Evolutionary conservation across 2,888 invertebrate genomes (phyloP).

Genomic region (Drosophila demipolita): DNA sequence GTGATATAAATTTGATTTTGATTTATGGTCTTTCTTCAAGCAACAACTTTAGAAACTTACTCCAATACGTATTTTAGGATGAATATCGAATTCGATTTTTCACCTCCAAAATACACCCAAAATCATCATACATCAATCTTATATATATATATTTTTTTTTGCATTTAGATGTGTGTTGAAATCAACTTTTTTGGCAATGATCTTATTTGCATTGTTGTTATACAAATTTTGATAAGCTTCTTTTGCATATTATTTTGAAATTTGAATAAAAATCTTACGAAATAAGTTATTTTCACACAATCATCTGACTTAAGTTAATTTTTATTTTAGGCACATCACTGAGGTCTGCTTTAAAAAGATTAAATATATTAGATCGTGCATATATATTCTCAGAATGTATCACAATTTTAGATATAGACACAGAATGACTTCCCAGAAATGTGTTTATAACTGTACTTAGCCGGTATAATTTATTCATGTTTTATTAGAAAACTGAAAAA

Average conservation of each 20-base stretch:
- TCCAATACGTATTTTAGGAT: no score
- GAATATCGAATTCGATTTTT: neutral
- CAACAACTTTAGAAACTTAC: neutral
- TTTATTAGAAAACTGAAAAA: neutral
- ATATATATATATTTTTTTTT: neutral
- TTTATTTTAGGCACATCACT: neutral
- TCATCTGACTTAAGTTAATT: neutral
- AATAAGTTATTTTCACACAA: constrained; percentile 2
- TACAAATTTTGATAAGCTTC: neutral
- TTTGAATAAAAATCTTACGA: constrained; percentile 17
- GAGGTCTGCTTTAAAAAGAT: neutral
- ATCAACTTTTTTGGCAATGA: neutral
- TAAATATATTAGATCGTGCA: neutral
- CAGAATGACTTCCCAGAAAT: neutral
- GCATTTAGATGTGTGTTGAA: neutral
- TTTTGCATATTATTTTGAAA: constrained; percentile 17
- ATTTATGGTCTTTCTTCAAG: neutral
- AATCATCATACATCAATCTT: neutral
- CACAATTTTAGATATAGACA: neutral
- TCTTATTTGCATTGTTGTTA: constrained; percentile 23
- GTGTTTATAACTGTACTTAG: neutral
- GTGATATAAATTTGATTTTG: neutral
- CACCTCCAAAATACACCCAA: neutral
- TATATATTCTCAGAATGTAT: constrained; percentile 8
- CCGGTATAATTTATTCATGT: neutral